Conservation (phyloP, 1,140 invertebrate genomes). For the Trachymyrmex cornetzi region DNA sequence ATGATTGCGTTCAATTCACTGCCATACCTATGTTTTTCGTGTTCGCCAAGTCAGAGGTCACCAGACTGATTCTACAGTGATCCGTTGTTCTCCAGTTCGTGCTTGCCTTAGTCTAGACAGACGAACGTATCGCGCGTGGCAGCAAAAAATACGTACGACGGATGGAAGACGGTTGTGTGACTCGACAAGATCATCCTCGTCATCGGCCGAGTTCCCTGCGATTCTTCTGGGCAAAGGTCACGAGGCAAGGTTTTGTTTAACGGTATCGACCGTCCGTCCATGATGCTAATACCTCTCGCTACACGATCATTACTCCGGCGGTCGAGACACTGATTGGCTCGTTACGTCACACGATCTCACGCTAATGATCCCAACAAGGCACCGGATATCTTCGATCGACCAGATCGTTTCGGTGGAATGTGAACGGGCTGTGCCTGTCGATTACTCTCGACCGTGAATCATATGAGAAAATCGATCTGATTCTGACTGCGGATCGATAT, state of each 20-base stretch:
- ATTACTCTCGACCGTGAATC: slow-evolving; percentile 47
- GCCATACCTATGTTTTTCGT: slow-evolving; percentile 41
- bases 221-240: slow-evolving; percentile 79
- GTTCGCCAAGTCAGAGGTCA: slow-evolving; percentile 59
- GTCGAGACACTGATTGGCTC: slow-evolving; percentile 82
- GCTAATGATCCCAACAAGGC: slow-evolving; percentile 84
- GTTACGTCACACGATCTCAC: slow-evolving; percentile 85
- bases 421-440: slow-evolving; percentile 65
- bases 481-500: slow-evolving; percentile 48
- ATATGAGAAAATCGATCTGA: slow-evolving; percentile 69
- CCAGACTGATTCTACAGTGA: slow-evolving; percentile 51
- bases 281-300: slow-evolving; percentile 84
- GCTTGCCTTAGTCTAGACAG: slow-evolving; percentile 26
- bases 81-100: slow-evolving; percentile 37
- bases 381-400: slow-evolving; percentile 81
- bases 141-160: slow-evolving; percentile 36
- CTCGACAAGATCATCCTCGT: slow-evolving; percentile 75
- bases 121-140: slow-evolving; percentile 19
- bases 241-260: slow-evolving; percentile 84
- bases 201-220: slow-evolving; percentile 62
- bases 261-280: slow-evolving; percentile 81
- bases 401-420: slow-evolving; percentile 81
- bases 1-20: slow-evolving; percentile 44
- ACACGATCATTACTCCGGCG: slow-evolving; percentile 83
- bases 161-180: slow-evolving; percentile 57